A percentile compares a stretch with the other conserved stretches of the same genome.
These are phyloP conservation scores for Malurus melanocephalus DNA, from an alignment of 2,113 vertebrate genomes.

Conservation along the genomic window DNA sequence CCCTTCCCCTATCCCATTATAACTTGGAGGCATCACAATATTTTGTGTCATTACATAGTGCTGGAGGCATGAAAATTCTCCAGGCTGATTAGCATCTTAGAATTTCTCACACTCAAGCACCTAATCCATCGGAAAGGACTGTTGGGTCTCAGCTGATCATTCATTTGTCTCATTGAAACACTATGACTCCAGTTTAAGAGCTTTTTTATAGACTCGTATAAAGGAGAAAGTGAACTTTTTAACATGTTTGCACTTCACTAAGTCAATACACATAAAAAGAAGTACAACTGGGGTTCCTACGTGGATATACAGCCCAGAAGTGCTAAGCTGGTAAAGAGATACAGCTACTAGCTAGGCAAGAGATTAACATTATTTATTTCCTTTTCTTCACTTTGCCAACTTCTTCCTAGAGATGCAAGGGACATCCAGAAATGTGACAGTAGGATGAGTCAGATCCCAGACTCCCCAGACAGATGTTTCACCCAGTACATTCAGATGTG, in stretches of 20 bases:
- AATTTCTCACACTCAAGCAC: conserved; percentile 35
- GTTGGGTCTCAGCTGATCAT: conserved; percentile 26
- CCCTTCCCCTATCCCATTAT: not conserved
- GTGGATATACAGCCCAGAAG: conserved; percentile 26
- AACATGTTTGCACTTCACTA: conserved; percentile 76
- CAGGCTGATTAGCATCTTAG: conserved; percentile 26
- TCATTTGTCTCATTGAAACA: conserved; percentile 73
- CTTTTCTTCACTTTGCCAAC: not conserved
- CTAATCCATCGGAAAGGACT: conserved; percentile 15
- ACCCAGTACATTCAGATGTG: not conserved
- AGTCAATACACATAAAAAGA: conserved; percentile 74
- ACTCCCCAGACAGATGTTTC: not conserved
- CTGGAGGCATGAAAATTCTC: conserved; percentile 1
- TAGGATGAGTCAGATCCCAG: not conserved
- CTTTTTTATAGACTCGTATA: conserved; percentile 82
- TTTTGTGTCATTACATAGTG: not conserved
- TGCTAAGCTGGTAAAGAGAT: conserved; percentile 49
- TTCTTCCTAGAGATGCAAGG: not conserved
- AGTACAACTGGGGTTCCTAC: conserved; percentile 59
- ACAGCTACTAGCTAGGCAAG: not conserved
- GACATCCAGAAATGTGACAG: not conserved
- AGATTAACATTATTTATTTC: conserved; percentile 5
- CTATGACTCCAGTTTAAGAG: conserved; percentile 79
- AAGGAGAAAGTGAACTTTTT: conserved; percentile 79
- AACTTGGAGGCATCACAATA: not conserved